phyloP scores from a whole-genome alignment of 2,888 invertebrate genomes.

The Watsonalla cultraria region DNA sequence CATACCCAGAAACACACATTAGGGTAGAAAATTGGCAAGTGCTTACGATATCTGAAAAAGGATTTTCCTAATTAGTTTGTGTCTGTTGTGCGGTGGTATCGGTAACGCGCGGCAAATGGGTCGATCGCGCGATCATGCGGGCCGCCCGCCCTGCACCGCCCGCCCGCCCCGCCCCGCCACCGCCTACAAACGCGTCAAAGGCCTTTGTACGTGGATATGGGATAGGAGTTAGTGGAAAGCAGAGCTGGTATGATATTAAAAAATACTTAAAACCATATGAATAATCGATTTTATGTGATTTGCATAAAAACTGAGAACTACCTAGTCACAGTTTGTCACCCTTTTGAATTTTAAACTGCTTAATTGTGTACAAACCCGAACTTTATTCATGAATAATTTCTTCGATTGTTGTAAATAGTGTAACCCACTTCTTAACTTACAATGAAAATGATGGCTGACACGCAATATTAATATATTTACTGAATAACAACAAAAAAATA shows the following conservation, averaged over 20 bases:
- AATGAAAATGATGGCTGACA: too few species aligned
- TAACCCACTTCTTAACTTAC: too few species aligned
- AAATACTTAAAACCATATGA: not conserved
- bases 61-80: constrained; percentile 77
- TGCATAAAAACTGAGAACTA: too few species aligned
- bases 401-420: too few species aligned
- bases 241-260: constrained; percentile 25
- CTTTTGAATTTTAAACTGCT: too few species aligned
- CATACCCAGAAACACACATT: constrained; percentile 10
- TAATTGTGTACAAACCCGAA: too few species aligned
- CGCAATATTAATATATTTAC: too few species aligned
- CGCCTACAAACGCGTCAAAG: constrained; percentile 57
- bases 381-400: too few species aligned
- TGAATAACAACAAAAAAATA: too few species aligned
- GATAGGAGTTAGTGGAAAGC: constrained; percentile 19
- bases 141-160: constrained; percentile 56
- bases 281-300: too few species aligned
- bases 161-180: constrained; percentile 35
- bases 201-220: constrained; percentile 66
- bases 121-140: constrained; percentile 77
- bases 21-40: constrained; percentile 47
- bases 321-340: too few species aligned
- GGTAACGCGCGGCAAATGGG: constrained; percentile 77
- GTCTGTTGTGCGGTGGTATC: constrained; percentile 78
- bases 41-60: constrained; percentile 75